These are phyloP conservation scores for Rhagophthalmus giganteus DNA, from an alignment of 2,888 invertebrate genomes.

Conservation along the genomic window DNA sequence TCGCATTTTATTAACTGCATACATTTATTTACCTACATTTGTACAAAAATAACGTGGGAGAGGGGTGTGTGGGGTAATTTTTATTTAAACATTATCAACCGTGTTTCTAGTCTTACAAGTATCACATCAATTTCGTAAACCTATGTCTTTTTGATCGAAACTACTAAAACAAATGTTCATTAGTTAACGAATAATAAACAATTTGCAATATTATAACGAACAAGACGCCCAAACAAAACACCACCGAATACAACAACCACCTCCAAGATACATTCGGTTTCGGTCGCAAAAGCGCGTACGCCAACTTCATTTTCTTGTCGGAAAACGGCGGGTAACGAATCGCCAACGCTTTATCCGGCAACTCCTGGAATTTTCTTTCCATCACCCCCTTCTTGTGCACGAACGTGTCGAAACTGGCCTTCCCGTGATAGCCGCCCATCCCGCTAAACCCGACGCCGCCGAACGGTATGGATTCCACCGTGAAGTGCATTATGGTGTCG, in stretches of 20 bases:
- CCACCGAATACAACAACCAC: constrained; percentile 61
- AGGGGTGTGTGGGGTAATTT: too few species aligned
- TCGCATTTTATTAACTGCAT: too few species aligned
- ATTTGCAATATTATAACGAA: constrained; percentile 15
- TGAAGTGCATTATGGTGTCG: constrained; percentile 82
- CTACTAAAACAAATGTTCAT: constrained; percentile 5
- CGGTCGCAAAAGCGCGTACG: constrained; percentile 63
- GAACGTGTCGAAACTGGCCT: constrained; percentile 88
- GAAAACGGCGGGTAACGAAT: constrained; percentile 82
- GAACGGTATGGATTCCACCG: constrained; percentile 91
- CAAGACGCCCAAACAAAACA: constrained; percentile 16
- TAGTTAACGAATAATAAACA: constrained; percentile 63
- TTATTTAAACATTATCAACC: too few species aligned
- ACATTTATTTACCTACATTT: too few species aligned
- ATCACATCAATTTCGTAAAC: too few species aligned
- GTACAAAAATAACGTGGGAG: too few species aligned
- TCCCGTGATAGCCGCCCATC: constrained; percentile 93
- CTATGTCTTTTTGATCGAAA: not conserved
- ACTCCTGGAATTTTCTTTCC: constrained; percentile 66
- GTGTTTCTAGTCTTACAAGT: too few species aligned
- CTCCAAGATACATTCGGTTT: too few species aligned
- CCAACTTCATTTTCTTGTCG: constrained; percentile 3
- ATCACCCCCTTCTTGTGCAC: constrained; percentile 86
- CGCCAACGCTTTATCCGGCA: constrained; percentile 71
- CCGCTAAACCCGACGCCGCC: constrained; percentile 97